phyloP scores from a whole-genome alignment of 2,888 invertebrate species.

The Pyralis farinalis region DNA sequence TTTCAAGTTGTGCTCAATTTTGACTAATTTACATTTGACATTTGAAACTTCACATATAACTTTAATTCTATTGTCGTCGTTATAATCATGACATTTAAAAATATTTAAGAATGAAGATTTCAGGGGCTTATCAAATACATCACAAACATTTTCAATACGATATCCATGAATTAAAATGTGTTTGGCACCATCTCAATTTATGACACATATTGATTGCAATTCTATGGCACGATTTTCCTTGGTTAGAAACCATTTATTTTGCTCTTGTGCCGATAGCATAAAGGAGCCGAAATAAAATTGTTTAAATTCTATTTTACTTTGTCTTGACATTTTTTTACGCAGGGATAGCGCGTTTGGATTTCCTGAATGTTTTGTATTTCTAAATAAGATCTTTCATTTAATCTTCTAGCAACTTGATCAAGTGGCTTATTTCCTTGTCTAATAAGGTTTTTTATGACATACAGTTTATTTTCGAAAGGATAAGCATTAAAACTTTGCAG shows the following conservation, averaged over 20 bases:
- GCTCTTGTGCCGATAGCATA: neutral
- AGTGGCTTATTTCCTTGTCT: slow-evolving; percentile 15
- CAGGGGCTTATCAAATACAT: neutral
- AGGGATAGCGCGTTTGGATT: neutral
- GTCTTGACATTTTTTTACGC: neutral
- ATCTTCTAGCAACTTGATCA: slow-evolving; percentile 14
- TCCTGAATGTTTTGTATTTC: neutral
- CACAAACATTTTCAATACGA: neutral
- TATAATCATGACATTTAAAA: neutral
- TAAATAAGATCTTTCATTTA: neutral
- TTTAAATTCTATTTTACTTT: neutral
- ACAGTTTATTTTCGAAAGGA: slow-evolving; percentile 16
- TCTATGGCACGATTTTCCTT: neutral
- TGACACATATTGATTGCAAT: neutral
- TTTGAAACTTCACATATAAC: too few species aligned
- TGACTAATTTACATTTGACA: too few species aligned
- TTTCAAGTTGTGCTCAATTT: too few species aligned
- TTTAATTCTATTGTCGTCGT: too few species aligned
- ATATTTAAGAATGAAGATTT: neutral
- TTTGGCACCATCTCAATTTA: neutral
- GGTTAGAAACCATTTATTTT: neutral
- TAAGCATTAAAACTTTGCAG: slow-evolving; percentile 14
- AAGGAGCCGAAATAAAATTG: neutral
- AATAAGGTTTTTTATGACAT: slow-evolving; percentile 14
- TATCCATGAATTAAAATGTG: neutral